phyloP scores from a whole-genome alignment of 2,888 invertebrate species.

The Tortrix viridana region DNA sequence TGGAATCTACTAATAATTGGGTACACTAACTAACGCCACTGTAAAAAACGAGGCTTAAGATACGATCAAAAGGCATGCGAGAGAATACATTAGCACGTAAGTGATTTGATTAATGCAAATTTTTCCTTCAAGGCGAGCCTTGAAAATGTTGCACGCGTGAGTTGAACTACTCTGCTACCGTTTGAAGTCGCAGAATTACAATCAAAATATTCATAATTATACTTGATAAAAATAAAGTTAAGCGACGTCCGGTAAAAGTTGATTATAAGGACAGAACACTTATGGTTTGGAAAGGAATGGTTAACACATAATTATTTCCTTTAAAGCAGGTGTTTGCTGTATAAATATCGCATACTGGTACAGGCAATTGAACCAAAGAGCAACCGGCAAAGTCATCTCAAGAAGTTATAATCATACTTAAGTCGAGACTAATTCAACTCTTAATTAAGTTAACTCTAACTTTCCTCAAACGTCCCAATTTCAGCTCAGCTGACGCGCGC shows the following conservation, averaged over 20 bases:
- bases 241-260: constrained; percentile 32
- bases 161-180: constrained; percentile 17
- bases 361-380: constrained; percentile 50
- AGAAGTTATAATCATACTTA: constrained; percentile 75
- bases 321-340: constrained; percentile 18
- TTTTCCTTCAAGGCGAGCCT: constrained; percentile 62
- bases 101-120: constrained; percentile 69
- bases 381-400: constrained; percentile 62
- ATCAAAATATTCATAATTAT: constrained; percentile 4
- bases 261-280: constrained; percentile 30
- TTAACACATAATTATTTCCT: constrained; percentile 33
- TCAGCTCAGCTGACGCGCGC: constrained; percentile 66
- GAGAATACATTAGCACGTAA: constrained; percentile 69
- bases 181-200: constrained; percentile 12
- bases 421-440: constrained; percentile 76
- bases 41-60: constrained; percentile 57
- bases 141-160: constrained; percentile 61
- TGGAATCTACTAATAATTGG: constrained; percentile 75
- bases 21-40: constrained; percentile 58
- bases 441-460: constrained; percentile 78
- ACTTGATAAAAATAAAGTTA: constrained; percentile 12
- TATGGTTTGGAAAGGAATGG: constrained; percentile 21
- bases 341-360: constrained; percentile 17
- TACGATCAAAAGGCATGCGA: constrained; percentile 69
- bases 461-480: constrained; percentile 73